Evolutionary conservation across 2,888 invertebrate genomes (phyloP).

Genomic region (Agrotis segetum): DNA sequence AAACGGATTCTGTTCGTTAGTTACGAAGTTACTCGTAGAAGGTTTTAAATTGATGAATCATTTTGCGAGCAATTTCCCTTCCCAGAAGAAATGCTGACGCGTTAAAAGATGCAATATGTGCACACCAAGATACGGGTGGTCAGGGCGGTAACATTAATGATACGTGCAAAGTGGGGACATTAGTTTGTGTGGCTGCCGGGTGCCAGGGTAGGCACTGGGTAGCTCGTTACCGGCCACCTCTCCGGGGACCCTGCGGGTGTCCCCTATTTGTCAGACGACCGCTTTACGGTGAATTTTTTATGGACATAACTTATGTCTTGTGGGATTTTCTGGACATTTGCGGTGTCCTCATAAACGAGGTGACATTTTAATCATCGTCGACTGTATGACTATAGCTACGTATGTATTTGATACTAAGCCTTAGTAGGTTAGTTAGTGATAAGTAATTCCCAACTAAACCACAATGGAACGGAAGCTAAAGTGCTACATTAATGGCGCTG

Average conservation of each 20-base stretch:
- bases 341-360: conserved; percentile 52
- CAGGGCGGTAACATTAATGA: conserved; percentile 73
- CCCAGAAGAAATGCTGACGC: conserved; percentile 34
- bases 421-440: conserved; percentile 7
- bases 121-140: conserved; percentile 60
- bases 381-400: neutral
- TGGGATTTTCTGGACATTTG: conserved; percentile 56
- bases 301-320: conserved; percentile 66
- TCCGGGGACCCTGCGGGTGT: conserved; percentile 73
- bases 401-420: conserved; percentile 9
- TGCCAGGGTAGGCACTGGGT: conserved; percentile 23
- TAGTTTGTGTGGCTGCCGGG: conserved; percentile 67
- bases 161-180: conserved; percentile 79
- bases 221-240: conserved; percentile 76
- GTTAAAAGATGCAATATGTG: conserved; percentile 55
- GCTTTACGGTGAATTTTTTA: conserved; percentile 75
- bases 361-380: conserved; percentile 50
- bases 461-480: conserved; percentile 48
- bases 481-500: conserved; percentile 59
- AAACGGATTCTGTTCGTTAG: conserved; percentile 46
- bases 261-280: conserved; percentile 77
- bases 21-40: conserved; percentile 21
- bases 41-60: conserved; percentile 38
- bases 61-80: conserved; percentile 33
- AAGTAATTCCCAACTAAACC: conserved; percentile 29